Conservation (phyloP, 2,888 invertebrate species). For the Andrena minutula region DNA sequence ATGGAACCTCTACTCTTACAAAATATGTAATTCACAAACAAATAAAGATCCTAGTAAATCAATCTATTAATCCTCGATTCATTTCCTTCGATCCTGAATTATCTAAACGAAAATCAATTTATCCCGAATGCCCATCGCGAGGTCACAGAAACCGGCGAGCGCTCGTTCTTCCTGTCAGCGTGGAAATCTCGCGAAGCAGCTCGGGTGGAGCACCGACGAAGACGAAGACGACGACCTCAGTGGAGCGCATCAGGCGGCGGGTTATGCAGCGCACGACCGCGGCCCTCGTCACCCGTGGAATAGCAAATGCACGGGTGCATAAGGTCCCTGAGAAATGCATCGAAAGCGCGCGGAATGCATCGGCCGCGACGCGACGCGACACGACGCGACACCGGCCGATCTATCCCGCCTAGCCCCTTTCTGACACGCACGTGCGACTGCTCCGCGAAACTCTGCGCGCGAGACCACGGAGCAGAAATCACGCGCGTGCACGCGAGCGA, state of each 20-base stretch:
- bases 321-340: conserved; percentile 82
- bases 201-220: conserved; percentile 7
- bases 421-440: conserved; percentile 56
- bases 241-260: conserved; percentile 23
- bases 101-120: too few species aligned
- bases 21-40: too few species aligned
- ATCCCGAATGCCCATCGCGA: too few species aligned
- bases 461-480: background rate
- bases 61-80: too few species aligned
- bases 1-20: background rate
- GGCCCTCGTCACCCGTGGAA: conserved; percentile 81
- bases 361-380: conserved; percentile 58
- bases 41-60: too few species aligned
- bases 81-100: too few species aligned
- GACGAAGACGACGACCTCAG: conserved; percentile 36
- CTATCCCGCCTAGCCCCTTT: conserved; percentile 73
- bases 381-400: conserved; percentile 65
- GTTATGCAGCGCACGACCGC: conserved; percentile 81
- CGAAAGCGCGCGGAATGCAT: conserved; percentile 82
- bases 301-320: conserved; percentile 80
- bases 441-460: conserved; percentile 30
- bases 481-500: conserved; percentile 34
- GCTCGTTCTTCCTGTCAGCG: conserved; percentile 16
- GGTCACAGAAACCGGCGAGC: background rate
- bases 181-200: conserved; percentile 18